These are phyloP conservation scores for Zaprionus bogoriensis DNA, from an alignment of 2,888 invertebrate genomes.

Conservation along the genomic window DNA sequence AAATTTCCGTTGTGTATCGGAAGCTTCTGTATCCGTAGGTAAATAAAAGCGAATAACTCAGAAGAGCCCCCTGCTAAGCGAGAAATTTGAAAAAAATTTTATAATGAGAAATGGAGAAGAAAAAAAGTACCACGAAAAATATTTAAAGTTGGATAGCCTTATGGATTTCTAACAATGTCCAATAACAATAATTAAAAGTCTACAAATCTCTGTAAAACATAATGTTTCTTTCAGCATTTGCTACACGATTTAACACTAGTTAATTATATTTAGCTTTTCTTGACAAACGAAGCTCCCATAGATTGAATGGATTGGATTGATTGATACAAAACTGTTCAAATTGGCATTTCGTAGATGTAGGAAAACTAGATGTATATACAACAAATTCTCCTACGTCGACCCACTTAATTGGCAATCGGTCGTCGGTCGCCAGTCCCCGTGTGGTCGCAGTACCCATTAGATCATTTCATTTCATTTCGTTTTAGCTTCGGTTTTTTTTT, in stretches of 20 bases:
- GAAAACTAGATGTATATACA: neutral
- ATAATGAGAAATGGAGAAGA: neutral
- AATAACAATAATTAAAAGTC: too few species aligned
- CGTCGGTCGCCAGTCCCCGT: conserved; percentile 28
- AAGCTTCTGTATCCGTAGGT: conserved; percentile 3
- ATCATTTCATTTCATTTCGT: conserved; percentile 39
- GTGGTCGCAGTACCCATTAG: conserved; percentile 54
- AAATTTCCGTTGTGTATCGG: conserved; percentile 30
- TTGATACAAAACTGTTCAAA: neutral
- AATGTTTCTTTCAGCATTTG: too few species aligned
- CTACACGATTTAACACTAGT: too few species aligned
- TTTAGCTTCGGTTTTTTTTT: neutral
- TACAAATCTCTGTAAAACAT: too few species aligned
- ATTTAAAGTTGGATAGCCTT: too few species aligned
- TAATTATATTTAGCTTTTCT: too few species aligned
- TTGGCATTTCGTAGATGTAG: neutral
- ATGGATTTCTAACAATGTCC: too few species aligned
- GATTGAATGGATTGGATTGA: too few species aligned
- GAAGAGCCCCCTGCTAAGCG: conserved; percentile 7
- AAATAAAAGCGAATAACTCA: neutral
- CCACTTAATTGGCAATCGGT: conserved; percentile 56
- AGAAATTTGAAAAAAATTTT: neutral
- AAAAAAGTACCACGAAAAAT: neutral
- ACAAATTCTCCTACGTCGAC: conserved; percentile 41
- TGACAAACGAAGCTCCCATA: too few species aligned